Evolutionary conservation across 2,113 vertebrate species (phyloP).

Genomic region (sheep (Ovis aries)): ARS-UI_Ramb_v3.0 NC_056067.1:51876001-51876500

Average conservation of each 20-base stretch:
- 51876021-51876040: not conserved
- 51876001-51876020: not conserved
- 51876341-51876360: not conserved
- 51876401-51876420: not conserved
- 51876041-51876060: not conserved
- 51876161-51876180: not conserved
- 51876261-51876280: not conserved
- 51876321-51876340: not conserved
- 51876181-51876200: not conserved
- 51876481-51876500: not conserved
- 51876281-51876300: not conserved
- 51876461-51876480: not conserved
- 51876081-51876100: not conserved
- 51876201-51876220: not conserved
- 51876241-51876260: not conserved
- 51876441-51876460: not conserved
- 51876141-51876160: not conserved
- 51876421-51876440: not conserved
- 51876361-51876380: not conserved
- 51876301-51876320: not conserved
- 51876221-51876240: not conserved
- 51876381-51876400: not conserved
- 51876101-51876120: not conserved
- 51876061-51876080: not conserved
- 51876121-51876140: not conserved